Base-by-base conservation (phyloP, 2,888 invertebrate species). In the Drosophila yooni region DNA sequence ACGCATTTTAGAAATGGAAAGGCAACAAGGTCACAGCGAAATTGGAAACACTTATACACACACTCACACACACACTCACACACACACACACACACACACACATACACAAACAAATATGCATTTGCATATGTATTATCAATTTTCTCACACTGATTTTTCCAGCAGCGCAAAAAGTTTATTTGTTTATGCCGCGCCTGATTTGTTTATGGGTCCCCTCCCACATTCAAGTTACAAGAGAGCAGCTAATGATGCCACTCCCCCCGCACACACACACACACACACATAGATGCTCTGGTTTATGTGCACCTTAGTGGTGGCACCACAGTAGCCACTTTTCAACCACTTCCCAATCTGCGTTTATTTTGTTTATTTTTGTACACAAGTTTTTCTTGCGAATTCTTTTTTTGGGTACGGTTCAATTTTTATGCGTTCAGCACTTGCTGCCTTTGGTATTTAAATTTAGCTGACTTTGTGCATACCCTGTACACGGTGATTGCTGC, bases 121-220 rank as follows among this genome's bases (percentile, higher is more conserved):
- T 6, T 2, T 43, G 21, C 21, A 8, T 15, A 40, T 34, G 13
- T 36, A 34, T 7, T 25, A 62, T 25, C 21, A 62, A 63, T 80
- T 79, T 85, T 85, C 80, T 76, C 88, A 88, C 86, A 78, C 72
- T 50, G 73, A 77, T 69, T 85, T 86, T 80, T 80, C 77, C 77
- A 81, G 73, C 77, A 69, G 74, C 74, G 70, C 67, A 52, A 62
- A 58, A 70, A 68, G 64, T 73, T 69, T 81, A 84, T 87, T 84
- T 89, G 82, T 89, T 81, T 85, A 83, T 81, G 76, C 82, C 79
- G 81, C 84, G 81, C 79, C 82, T 78, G 90, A 84, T 83, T 88
- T 82, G 79, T 90, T 89, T 82, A 88, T 83, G 85, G 81, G 68
- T 59, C 52, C 67, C 21, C 25, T 67, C 59, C 13, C 15, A 56